These are phyloP conservation scores for Branchinecta lindahli DNA, from an alignment of 1,140 invertebrate species.

Conservation along the genomic window DNA sequence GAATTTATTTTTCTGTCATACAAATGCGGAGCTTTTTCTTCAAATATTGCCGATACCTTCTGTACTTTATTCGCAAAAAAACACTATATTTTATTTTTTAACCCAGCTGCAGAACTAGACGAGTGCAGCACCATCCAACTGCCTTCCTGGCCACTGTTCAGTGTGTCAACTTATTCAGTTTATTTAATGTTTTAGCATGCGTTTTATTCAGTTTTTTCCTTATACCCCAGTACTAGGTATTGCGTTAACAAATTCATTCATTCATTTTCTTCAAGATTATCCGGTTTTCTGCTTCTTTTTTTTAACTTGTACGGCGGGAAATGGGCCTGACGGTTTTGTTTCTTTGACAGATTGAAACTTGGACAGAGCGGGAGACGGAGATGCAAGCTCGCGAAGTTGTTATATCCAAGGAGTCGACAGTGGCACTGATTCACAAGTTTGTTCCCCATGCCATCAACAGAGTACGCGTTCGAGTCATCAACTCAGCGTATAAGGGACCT, in stretches of 20 bases:
- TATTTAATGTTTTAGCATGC: slow-evolving; percentile 11
- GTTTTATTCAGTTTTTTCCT: not conserved
- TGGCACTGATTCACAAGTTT: slow-evolving; percentile 63
- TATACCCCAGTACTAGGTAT: too few relatives aligned
- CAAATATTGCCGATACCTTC: too few relatives aligned
- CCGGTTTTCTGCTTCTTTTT: slow-evolving; percentile 15
- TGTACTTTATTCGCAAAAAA: too few relatives aligned
- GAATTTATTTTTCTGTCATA: too few relatives aligned
- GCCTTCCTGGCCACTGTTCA: too few relatives aligned
- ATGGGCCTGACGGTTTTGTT: too few relatives aligned
- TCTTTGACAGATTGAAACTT: slow-evolving; percentile 57
- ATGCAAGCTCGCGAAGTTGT: slow-evolving; percentile 58
- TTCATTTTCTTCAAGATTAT: slow-evolving; percentile 12
- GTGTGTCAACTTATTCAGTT: too few relatives aligned
- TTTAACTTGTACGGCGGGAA: too few relatives aligned
- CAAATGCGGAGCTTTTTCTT: too few relatives aligned
- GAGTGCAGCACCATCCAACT: too few relatives aligned
- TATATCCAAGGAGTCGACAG: slow-evolving; percentile 51
- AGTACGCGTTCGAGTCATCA: slow-evolving; percentile 75
- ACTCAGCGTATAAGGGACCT: slow-evolving; percentile 75
- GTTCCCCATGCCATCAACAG: slow-evolving; percentile 77
- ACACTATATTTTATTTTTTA: too few relatives aligned
- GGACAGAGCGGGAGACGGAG: slow-evolving; percentile 64
- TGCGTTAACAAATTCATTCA: not conserved
- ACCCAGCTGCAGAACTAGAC: too few relatives aligned